Conservation (phyloP, 2,113 vertebrate genomes). For the Odontophorus gujanensis region DNA sequence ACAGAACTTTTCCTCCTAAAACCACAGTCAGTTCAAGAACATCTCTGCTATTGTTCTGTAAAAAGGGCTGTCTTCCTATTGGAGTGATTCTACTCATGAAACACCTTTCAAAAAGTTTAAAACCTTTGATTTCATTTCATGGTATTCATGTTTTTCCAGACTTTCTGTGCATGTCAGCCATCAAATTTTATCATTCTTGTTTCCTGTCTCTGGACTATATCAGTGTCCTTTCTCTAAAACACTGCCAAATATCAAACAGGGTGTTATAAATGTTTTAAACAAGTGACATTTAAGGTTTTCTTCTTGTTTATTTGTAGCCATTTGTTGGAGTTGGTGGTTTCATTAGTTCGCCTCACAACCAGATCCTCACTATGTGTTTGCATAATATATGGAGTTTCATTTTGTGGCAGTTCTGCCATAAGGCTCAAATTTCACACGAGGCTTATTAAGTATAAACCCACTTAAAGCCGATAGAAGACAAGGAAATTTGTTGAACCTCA, state of each 20-base stretch:
- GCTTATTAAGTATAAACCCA: neutral
- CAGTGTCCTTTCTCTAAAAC: constrained; percentile 10
- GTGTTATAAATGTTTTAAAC: constrained; percentile 13
- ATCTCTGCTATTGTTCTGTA: neutral
- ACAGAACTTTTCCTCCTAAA: neutral
- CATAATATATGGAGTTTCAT: neutral
- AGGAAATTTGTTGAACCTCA: neutral
- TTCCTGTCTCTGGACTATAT: neutral
- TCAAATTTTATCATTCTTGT: constrained; percentile 30
- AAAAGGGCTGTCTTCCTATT: neutral
- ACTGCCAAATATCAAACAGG: constrained; percentile 25
- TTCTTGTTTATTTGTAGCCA: neutral
- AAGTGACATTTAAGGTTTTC: neutral
- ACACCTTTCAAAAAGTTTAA: constrained; percentile 26
- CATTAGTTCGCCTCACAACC: neutral
- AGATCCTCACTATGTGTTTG: neutral
- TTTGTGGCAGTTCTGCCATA: neutral
- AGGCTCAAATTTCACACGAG: neutral
- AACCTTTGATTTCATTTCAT: neutral
- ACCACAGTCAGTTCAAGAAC: neutral
- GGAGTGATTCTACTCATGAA: constrained; percentile 20
- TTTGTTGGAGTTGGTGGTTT: neutral
- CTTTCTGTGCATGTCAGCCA: constrained; percentile 15
- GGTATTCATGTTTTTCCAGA: constrained; percentile 20
- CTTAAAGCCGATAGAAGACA: neutral